Conservation (phyloP, 1,140 invertebrate species). For the Papilio machaon region DNA sequence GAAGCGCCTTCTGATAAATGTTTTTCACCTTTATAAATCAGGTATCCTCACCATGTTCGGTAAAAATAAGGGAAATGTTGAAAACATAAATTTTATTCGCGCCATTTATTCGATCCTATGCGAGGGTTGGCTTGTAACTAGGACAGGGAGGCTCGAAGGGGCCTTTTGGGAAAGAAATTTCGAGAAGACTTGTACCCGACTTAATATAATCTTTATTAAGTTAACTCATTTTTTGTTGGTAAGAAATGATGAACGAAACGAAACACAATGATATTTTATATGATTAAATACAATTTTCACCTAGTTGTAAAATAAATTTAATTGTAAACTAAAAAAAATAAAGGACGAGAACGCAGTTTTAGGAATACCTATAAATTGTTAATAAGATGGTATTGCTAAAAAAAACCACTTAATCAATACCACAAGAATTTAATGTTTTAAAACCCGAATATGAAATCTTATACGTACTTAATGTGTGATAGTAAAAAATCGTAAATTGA, state of each 20-base stretch:
- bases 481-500: conserved; percentile 19
- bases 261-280: no score
- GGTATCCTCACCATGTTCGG: conserved; percentile 46
- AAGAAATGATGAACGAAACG: background rate
- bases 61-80: conserved; percentile 51
- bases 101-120: conserved; percentile 72
- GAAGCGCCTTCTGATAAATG: background rate
- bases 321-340: no score
- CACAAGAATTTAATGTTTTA: background rate
- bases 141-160: conserved; percentile 52
- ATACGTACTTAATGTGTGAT: background rate
- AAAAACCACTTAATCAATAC: background rate
- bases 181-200: conserved; percentile 7
- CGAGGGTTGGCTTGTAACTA: conserved; percentile 60
- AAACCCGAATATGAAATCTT: background rate
- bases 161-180: conserved; percentile 49
- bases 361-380: background rate
- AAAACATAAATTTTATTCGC: conserved; percentile 71
- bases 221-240: background rate
- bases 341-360: no score
- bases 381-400: background rate
- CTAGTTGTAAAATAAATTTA: no score
- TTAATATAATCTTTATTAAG: conserved; percentile 30
- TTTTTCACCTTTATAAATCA: conserved; percentile 33
- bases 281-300: no score